phyloP scores from a whole-genome alignment of 2,888 invertebrate genomes.

The Epistrophe eligans region DNA sequence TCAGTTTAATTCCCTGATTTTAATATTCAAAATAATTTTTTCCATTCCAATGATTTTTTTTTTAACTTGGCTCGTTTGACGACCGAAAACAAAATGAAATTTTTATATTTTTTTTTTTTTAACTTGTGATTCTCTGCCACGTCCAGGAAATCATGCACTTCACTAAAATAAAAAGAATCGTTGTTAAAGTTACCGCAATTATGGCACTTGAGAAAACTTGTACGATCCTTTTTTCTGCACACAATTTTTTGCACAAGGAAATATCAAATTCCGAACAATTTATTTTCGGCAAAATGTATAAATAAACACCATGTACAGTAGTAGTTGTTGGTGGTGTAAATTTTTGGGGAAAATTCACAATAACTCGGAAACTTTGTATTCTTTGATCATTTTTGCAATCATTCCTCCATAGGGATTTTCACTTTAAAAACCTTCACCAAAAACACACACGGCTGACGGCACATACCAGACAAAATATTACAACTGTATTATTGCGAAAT shows the following conservation, averaged over 20 bases:
- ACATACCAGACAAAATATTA: not conserved
- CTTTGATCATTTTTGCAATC: constrained; percentile 35
- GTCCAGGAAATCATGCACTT: constrained; percentile 21
- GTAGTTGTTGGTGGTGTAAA: constrained; percentile 2
- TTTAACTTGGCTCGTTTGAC: not conserved
- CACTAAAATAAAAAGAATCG: not conserved
- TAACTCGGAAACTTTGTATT: constrained; percentile 28
- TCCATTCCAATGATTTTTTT: constrained; percentile 3
- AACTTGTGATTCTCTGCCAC: constrained; percentile 10
- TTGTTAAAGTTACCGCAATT: constrained; percentile 11
- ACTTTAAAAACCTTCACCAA: not conserved
- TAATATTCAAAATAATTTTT: not conserved
- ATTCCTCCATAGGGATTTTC: constrained; percentile 19
- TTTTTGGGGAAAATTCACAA: constrained; percentile 38
- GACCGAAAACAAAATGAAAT: not conserved
- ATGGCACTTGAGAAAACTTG: not conserved
- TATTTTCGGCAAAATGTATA: constrained; percentile 28
- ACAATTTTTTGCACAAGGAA: constrained; percentile 8
- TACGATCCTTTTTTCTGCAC: not conserved
- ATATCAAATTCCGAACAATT: constrained; percentile 2
- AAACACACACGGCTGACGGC: not conserved
- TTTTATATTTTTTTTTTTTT: not conserved
- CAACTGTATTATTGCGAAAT: constrained; percentile 48
- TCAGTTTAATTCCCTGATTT: not conserved
- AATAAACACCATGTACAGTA: constrained; percentile 41